phyloP scores from a whole-genome alignment of 2,797 vertebrate genomes.

The Tinamus major region DNA sequence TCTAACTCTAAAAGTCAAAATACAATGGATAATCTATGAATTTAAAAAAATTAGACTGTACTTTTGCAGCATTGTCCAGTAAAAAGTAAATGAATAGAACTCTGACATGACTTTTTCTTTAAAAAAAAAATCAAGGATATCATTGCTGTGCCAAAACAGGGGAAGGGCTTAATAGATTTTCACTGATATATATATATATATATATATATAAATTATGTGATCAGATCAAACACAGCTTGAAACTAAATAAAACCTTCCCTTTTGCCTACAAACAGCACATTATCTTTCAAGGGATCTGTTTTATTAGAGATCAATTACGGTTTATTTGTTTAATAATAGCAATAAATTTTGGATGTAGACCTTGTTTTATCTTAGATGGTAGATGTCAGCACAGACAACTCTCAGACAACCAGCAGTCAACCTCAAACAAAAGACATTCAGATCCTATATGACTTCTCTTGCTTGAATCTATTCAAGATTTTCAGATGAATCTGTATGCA shows the following conservation, averaged over 20 bases:
- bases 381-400: neutral
- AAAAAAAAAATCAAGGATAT: neutral
- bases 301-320: neutral
- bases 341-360: neutral
- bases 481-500: neutral
- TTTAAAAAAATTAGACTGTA: neutral
- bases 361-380: neutral
- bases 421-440: neutral
- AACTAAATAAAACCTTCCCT: neutral
- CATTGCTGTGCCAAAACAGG: neutral
- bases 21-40: neutral
- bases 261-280: neutral
- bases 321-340: neutral
- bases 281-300: neutral
- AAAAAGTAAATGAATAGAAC: neutral
- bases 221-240: neutral
- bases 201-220: no score
- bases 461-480: neutral
- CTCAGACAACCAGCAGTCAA: neutral
- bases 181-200: neutral
- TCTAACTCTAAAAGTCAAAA: neutral
- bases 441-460: neutral
- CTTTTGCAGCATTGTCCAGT: neutral
- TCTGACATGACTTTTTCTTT: neutral
- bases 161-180: neutral